These are phyloP conservation scores for Pholis gunnellus DNA, from an alignment of 2,113 vertebrate species.

Conservation along the genomic window DNA sequence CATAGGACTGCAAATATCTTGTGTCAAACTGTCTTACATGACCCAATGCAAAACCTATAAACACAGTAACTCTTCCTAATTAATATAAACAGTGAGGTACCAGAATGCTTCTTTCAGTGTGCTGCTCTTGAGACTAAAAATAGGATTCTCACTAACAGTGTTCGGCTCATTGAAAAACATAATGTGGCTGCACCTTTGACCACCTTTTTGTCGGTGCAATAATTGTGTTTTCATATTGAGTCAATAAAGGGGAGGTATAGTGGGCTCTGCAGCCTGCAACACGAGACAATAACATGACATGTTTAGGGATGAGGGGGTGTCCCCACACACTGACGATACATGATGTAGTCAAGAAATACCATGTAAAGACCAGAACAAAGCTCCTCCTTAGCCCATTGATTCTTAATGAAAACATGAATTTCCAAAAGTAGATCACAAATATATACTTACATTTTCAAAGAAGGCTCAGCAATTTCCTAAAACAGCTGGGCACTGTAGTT, in stretches of 20 bases:
- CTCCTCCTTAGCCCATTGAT: no score
- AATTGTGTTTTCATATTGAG: constrained; percentile 64
- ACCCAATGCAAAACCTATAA: not conserved
- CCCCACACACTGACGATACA: not conserved
- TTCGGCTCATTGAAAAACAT: constrained; percentile 70
- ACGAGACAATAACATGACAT: constrained; percentile 34
- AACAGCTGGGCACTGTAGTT: constrained; percentile 1
- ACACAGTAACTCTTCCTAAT: not conserved
- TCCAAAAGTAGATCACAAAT: not conserved
- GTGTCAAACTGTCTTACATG: not conserved
- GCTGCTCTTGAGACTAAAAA: not conserved
- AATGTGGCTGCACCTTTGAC: constrained; percentile 52
- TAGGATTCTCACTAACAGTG: constrained; percentile 17
- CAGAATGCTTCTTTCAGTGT: not conserved
- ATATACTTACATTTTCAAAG: not conserved
- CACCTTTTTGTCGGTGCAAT: constrained; percentile 48
- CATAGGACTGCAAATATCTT: not conserved
- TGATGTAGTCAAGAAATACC: not conserved
- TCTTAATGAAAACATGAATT: not conserved
- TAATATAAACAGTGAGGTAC: not conserved
- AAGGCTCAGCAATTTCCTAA: not conserved
- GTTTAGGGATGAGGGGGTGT: constrained; percentile 23
- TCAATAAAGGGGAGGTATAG: constrained; percentile 71
- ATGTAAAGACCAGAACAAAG: not conserved
- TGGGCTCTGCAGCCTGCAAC: constrained; percentile 23